Evolutionary conservation across 2,113 vertebrate genomes (phyloP), one percentile per base, ranked within the genome.

Genomic region (Anser cygnoides): DNA sequence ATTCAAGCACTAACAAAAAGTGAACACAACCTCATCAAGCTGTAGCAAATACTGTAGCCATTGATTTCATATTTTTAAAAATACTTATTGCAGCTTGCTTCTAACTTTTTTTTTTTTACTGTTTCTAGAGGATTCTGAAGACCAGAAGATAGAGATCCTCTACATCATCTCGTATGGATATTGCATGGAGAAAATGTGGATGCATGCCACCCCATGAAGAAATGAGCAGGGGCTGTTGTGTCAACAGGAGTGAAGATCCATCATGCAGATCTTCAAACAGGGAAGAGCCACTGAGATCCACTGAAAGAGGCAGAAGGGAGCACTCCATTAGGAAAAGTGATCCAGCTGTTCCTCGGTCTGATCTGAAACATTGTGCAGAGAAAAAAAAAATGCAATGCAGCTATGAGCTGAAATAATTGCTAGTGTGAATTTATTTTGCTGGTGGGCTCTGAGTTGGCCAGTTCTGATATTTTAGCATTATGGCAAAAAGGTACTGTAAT

Each of bases 201-300:
- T 28, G 8, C 0, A 3, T 52, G 54, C 18, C 44, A 87, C 1
- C 3, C 15, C 13, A 16, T 3, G 13, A 61, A 72, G 37, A 75
- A 76, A 76, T 10, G 11, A 73, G 3, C 25, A 59, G 39, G 3
- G 9, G 2, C 5, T 79, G 13, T 31, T n/a, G 41, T 65, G 6
- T 1, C 11, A 17, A 41, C 17, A 29, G 18, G 4, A 4, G 1
- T 7, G 12, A 62, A 86, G 16, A 55, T 15, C 9, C 41, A 0
- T 63, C 10, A 8, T 10, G 8, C 20, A 21, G 20, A 49, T 37
- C 13, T 46, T 10, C 54, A 44, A 33, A n/a, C 20, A 63, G 3
- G 26, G 21, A 85, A 71, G 28, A 46, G 12, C 0, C 11, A 13
- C 31, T 3, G 3, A 52, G 2, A 7, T 5, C 8, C 15, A 73